These are phyloP conservation scores for Nemotelus pantherinus DNA, from an alignment of 2,888 invertebrate genomes.

Conservation along the genomic window DNA sequence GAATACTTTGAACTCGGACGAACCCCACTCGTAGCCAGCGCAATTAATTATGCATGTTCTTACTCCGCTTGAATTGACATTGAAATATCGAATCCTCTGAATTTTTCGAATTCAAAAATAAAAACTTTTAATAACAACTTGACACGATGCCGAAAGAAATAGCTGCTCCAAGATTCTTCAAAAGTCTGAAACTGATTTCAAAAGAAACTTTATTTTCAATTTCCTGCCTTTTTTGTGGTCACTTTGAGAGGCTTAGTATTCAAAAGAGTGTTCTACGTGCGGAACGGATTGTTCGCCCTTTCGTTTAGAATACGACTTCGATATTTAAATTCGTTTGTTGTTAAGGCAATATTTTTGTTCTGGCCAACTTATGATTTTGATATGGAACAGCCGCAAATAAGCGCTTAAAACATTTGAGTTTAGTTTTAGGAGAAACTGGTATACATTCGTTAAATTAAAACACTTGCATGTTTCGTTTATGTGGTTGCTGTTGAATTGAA, in stretches of 20 bases:
- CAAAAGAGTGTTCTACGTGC: slow-evolving; percentile 34
- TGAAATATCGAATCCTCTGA: too few species aligned
- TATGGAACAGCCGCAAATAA: neutral
- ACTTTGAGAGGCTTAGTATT: slow-evolving; percentile 40
- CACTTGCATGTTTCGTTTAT: too few species aligned
- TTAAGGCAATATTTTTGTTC: neutral
- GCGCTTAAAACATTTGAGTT: neutral
- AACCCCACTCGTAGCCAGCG: too few species aligned
- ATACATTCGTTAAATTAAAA: neutral
- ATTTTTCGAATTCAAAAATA: too few species aligned
- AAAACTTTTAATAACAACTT: slow-evolving; percentile 11
- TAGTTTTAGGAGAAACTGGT: neutral
- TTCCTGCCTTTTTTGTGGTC: slow-evolving; percentile 30
- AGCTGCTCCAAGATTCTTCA: neutral
- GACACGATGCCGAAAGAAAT: neutral
- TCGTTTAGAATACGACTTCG: neutral
- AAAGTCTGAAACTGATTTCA: slow-evolving; percentile 25
- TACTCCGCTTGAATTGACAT: too few species aligned
- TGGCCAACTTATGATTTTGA: slow-evolving; percentile 19
- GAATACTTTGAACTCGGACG: too few species aligned
- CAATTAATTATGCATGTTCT: too few species aligned
- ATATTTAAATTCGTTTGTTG: neutral
- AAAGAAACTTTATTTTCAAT: slow-evolving; percentile 32
- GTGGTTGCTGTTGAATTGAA: too few species aligned
- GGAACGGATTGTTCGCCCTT: neutral